phyloP scores from a whole-genome alignment of 2,888 invertebrate species.

The Tetragonisca angustula region DNA sequence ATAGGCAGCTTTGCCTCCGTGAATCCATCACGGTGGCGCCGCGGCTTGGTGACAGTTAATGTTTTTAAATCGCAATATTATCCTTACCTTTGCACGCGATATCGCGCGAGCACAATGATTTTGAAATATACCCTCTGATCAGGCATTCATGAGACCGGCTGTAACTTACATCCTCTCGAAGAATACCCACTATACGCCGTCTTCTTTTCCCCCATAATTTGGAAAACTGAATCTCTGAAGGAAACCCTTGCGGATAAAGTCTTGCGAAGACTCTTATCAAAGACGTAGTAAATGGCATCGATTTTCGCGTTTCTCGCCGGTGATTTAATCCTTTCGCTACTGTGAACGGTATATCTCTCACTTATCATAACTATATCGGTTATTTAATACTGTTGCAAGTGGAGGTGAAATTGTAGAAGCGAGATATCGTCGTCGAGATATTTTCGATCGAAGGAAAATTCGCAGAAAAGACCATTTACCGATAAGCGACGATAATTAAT shows the following conservation, averaged over 20 bases:
- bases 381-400: too few relatives aligned
- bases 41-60: slow-evolving; percentile 17
- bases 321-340: too few relatives aligned
- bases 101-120: slow-evolving; percentile 14
- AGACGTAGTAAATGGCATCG: background rate
- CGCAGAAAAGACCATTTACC: background rate
- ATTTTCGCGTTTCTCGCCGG: background rate
- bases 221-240: background rate
- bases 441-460: background rate
- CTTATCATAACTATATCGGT: too few relatives aligned
- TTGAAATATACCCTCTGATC: slow-evolving; percentile 19
- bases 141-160: slow-evolving; percentile 31
- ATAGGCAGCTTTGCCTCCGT: background rate
- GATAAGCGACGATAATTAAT: background rate
- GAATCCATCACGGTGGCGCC: slow-evolving; percentile 15
- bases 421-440: too few relatives aligned
- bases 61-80: slow-evolving; percentile 40
- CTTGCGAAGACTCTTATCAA: background rate
- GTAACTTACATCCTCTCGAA: background rate
- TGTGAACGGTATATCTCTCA: too few relatives aligned
- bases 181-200: background rate
- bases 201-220: background rate
- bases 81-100: slow-evolving; percentile 21
- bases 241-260: background rate
- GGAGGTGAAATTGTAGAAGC: too few relatives aligned